phyloP scores from a whole-genome alignment of 2,797 vertebrate genomes.

The Peromyscus aztecus region DNA sequence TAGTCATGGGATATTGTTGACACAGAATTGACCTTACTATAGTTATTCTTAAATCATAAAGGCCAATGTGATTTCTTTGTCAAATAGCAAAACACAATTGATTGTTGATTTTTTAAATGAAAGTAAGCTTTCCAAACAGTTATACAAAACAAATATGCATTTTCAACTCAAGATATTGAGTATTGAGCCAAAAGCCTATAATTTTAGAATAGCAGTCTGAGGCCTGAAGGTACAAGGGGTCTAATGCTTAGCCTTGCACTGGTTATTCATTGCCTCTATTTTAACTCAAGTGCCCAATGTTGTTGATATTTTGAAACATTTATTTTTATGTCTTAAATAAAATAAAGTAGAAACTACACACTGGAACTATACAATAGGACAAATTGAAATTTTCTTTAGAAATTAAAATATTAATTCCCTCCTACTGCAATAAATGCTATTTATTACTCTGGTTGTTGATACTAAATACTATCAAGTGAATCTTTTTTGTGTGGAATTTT shows the following conservation, averaged over 20 bases:
- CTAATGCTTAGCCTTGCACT: background rate
- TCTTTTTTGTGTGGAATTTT: background rate
- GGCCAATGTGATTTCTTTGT: background rate
- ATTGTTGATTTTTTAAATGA: background rate
- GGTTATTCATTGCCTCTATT: background rate
- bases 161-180: constrained; percentile 1
- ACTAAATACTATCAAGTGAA: background rate
- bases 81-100: constrained; percentile 20
- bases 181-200: background rate
- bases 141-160: background rate
- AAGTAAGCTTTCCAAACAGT: background rate
- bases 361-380: background rate
- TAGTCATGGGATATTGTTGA: background rate
- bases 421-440: background rate
- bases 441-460: background rate
- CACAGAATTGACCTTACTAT: background rate
- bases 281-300: background rate
- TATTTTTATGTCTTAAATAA: background rate
- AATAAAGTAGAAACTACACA: background rate
- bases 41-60: constrained; percentile 24
- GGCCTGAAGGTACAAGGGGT: background rate
- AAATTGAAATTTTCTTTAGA: background rate
- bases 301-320: background rate
- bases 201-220: background rate
- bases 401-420: background rate